These are phyloP conservation scores for Tipula helvola DNA, from an alignment of 2,888 invertebrate species.

Conservation along the genomic window DNA sequence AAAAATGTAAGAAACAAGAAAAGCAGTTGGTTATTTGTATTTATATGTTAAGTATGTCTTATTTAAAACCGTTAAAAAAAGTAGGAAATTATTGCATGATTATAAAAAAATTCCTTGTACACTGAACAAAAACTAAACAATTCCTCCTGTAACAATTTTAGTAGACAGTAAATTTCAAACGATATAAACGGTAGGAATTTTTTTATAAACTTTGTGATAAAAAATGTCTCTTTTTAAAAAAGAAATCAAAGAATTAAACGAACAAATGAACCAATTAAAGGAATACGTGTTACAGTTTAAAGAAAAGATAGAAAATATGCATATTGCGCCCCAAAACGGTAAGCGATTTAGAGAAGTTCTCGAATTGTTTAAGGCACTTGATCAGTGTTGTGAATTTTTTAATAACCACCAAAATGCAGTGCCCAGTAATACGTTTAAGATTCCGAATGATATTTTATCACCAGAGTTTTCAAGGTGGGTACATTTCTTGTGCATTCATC, in stretches of 20 bases:
- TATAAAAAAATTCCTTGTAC: too few species aligned
- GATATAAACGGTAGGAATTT: too few species aligned
- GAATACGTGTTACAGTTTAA: not conserved
- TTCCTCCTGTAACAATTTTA: too few species aligned
- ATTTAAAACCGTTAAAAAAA: too few species aligned
- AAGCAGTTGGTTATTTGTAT: too few species aligned
- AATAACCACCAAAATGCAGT: not conserved
- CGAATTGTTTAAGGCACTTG: not conserved
- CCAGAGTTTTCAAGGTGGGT: not conserved
- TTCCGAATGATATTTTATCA: not conserved
- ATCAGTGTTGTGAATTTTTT: not conserved
- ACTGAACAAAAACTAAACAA: too few species aligned
- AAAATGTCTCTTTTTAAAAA: not conserved
- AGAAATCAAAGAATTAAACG: not conserved
- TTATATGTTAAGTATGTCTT: too few species aligned
- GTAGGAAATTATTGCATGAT: too few species aligned
- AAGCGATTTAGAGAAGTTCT: not conserved
- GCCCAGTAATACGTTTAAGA: not conserved
- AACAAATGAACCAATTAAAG: not conserved
- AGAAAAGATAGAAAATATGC: not conserved
- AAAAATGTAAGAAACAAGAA: too few species aligned
- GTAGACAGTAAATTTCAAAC: too few species aligned
- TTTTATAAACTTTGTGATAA: too few species aligned
- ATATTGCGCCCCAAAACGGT: not conserved
- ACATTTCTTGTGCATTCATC: too few species aligned